These are phyloP conservation scores for Gallinago solitaria DNA, from an alignment of 2,797 vertebrate genomes.

Conservation along the genomic window DNA sequence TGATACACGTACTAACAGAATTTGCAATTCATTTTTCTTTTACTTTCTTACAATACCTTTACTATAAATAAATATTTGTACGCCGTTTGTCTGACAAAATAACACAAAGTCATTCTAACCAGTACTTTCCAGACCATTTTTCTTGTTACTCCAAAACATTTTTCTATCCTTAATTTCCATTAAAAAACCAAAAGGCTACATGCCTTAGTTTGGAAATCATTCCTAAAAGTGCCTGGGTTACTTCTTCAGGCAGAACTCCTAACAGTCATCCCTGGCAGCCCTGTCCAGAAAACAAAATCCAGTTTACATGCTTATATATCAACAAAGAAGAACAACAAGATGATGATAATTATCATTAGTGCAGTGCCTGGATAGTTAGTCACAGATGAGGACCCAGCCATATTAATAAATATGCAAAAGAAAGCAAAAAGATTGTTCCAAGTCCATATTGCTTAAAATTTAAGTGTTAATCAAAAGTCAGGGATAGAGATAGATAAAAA, in stretches of 20 bases:
- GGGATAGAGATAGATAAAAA: slow-evolving; percentile 46
- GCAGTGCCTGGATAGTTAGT: slow-evolving; percentile 9
- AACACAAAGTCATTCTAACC: background rate
- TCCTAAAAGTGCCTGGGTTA: background rate
- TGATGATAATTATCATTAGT: slow-evolving; percentile 20
- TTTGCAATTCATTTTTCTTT: slow-evolving; percentile 10
- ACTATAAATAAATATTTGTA: background rate
- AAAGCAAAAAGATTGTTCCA: background rate
- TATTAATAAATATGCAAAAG: slow-evolving; percentile 51
- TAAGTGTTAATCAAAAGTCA: slow-evolving; percentile 55
- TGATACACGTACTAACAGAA: background rate
- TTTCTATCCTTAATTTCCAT: background rate
- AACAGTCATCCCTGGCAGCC: background rate
- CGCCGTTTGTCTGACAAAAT: background rate
- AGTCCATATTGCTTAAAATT: background rate
- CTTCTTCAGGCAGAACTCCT: background rate
- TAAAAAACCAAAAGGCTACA: background rate
- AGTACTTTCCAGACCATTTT: background rate
- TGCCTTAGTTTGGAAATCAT: background rate
- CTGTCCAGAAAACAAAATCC: slow-evolving; percentile 34
- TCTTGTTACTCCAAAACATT: background rate
- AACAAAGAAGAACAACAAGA: slow-evolving; percentile 51
- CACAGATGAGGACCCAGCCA: slow-evolving; percentile 5
- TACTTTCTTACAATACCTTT: slow-evolving; percentile 6
- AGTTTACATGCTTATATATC: slow-evolving; percentile 54